Percentiles rank a stretch among this genome's conserved stretches.
These are phyloP conservation scores for Sebastes vulpes DNA, from an alignment of 2,797 vertebrate species.

Conservation along the genomic window DNA sequence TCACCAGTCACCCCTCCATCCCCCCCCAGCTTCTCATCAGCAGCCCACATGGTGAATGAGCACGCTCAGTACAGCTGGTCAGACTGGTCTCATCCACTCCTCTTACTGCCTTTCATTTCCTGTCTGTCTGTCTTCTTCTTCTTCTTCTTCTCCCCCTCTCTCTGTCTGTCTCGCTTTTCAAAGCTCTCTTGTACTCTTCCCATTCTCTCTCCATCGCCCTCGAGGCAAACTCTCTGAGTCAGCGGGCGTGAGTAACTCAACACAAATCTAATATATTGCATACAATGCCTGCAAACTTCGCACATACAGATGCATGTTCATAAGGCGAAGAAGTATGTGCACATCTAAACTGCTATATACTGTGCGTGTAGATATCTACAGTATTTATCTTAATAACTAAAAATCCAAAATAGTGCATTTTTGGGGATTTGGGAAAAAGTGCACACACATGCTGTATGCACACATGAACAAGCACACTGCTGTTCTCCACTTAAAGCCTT, in stretches of 20 bases:
- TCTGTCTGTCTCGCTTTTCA: slow-evolving; percentile 34
- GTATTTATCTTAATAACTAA: not conserved
- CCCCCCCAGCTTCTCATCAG: slow-evolving; percentile 8
- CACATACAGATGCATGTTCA: slow-evolving; percentile 2
- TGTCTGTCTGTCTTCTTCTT: slow-evolving; percentile 25
- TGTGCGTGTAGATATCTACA: not conserved
- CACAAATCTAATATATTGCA: slow-evolving; percentile 39
- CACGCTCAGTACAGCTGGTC: slow-evolving; percentile 60
- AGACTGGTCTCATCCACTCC: slow-evolving; percentile 44
- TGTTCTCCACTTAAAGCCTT: slow-evolving; percentile 53
- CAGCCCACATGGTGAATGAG: slow-evolving; percentile 57
- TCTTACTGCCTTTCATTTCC: slow-evolving; percentile 47
- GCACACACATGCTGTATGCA: not conserved
- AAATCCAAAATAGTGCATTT: not conserved
- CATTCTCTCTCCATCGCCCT: slow-evolving; percentile 42
- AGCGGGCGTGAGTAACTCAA: slow-evolving; percentile 58
- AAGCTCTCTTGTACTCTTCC: slow-evolving; percentile 43
- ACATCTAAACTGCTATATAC: not conserved
- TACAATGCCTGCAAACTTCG: slow-evolving; percentile 33
- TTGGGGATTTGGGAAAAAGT: no score
- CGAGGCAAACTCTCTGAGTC: slow-evolving; percentile 59
- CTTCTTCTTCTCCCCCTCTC: slow-evolving; percentile 1
- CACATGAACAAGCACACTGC: slow-evolving; percentile 31
- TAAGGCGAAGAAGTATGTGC: not conserved
- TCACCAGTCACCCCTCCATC: slow-evolving; percentile 20